These are phyloP conservation scores for Theristicus caerulescens DNA, from an alignment of 2,113 vertebrate genomes.

Conservation along the genomic window DNA sequence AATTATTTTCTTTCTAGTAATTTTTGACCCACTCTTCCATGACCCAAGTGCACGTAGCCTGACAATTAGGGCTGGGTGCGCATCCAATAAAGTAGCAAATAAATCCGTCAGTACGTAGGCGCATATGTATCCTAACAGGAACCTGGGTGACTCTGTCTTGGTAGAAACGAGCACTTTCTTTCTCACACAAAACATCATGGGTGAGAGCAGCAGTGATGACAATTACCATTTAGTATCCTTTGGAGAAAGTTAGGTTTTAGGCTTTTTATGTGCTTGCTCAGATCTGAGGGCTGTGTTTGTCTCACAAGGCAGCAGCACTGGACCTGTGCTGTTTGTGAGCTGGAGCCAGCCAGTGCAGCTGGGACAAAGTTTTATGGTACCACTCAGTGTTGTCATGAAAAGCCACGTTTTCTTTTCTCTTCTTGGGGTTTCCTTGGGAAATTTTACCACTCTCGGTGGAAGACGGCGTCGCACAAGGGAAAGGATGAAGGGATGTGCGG, in stretches of 20 bases:
- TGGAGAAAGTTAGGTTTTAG: not conserved
- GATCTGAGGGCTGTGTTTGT: not conserved
- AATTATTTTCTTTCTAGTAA: not conserved
- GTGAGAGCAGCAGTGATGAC: not conserved
- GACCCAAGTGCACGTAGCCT: not conserved
- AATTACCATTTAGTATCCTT: not conserved
- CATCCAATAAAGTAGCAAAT: not conserved
- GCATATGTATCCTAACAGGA: not conserved
- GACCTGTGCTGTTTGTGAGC: not conserved
- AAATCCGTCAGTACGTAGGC: not conserved
- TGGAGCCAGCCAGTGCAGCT: not conserved
- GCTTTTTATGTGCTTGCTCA: not conserved
- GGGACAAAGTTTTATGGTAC: not conserved
- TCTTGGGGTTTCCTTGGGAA: not conserved
- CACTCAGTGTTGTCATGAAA: not conserved
- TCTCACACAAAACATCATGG: not conserved
- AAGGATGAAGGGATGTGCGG: not conserved
- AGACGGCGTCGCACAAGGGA: accelerated
- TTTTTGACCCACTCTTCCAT: not conserved
- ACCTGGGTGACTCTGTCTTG: not conserved
- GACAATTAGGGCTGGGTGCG: not conserved
- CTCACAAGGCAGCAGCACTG: not conserved
- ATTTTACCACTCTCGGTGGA: not conserved
- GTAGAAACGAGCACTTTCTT: not conserved
- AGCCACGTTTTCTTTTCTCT: not conserved